Conservation (phyloP, 2,888 invertebrate genomes). For the Entomobrya multifasciata region DNA sequence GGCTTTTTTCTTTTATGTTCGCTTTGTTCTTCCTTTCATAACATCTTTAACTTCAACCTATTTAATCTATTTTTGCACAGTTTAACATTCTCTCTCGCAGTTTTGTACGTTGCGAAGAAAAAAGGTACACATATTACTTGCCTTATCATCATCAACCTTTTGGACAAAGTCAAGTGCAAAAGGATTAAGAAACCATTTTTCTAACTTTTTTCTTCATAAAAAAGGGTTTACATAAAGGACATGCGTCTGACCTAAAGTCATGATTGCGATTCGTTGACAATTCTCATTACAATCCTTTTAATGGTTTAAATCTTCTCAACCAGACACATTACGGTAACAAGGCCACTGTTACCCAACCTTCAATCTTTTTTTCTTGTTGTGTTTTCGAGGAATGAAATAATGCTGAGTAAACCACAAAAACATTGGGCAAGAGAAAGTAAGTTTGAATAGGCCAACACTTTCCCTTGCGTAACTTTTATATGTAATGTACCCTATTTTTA, state of each 20-base stretch:
- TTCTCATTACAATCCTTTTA: conserved; percentile 6
- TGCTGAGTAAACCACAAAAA: too few species aligned
- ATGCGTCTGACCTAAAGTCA: neutral
- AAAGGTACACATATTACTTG: too few species aligned
- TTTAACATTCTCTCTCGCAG: too few species aligned
- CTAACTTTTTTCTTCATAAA: neutral
- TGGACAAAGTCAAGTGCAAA: neutral
- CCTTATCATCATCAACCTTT: neutral
- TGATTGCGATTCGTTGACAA: neutral
- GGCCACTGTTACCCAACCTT: neutral
- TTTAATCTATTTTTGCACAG: neutral
- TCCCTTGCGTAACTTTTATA: neutral
- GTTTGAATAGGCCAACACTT: too few species aligned
- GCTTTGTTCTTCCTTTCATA: neutral
- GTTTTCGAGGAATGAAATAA: too few species aligned
- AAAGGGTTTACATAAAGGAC: neutral
- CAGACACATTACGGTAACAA: neutral
- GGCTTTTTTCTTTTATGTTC: neutral
- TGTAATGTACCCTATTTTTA: too few species aligned
- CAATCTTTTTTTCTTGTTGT: too few species aligned
- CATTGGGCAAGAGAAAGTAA: too few species aligned
- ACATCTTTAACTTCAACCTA: too few species aligned
- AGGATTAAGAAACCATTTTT: neutral
- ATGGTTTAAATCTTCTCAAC: neutral
- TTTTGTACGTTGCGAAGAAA: too few species aligned